Percentiles rank a stretch among this genome's conserved stretches.
These are phyloP conservation scores for Hyperopisus bebe DNA, from an alignment of 2,113 vertebrate species.

Conservation along the genomic window DNA sequence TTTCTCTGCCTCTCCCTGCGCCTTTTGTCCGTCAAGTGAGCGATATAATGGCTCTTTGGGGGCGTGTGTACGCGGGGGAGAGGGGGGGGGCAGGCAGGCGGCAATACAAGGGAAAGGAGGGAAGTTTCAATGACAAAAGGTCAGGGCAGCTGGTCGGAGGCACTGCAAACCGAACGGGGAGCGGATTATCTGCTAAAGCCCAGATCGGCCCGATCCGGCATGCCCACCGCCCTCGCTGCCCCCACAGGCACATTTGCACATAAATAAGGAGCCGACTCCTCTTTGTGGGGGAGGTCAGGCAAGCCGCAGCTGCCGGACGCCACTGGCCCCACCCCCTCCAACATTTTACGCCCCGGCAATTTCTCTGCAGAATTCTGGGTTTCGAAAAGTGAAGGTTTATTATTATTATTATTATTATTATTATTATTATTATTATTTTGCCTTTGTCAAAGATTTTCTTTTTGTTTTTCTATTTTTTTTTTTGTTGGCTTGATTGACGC, in stretches of 20 bases:
- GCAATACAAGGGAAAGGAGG: conserved; percentile 41
- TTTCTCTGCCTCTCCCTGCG: conserved; percentile 46
- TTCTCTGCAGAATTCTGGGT: conserved; percentile 12
- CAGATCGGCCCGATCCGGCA: conserved; percentile 62
- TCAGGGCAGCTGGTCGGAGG: conserved; percentile 75
- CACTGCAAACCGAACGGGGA: conserved; percentile 66
- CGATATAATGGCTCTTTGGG: conserved; percentile 66
- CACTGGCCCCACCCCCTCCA: conserved; percentile 39
- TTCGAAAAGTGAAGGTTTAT: conserved; percentile 11
- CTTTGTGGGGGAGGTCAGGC: conserved; percentile 70
- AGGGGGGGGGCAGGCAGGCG: conserved; percentile 38
- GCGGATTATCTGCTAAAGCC: conserved; percentile 86
- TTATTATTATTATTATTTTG: neutral
- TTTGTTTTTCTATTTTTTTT: neutral
- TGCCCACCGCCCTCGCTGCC: conserved; percentile 70
- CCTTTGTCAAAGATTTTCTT: neutral
- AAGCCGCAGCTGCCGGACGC: conserved; percentile 30
- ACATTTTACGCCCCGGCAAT: conserved; percentile 36
- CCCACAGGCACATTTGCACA: conserved; percentile 75
- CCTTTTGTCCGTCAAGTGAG: conserved; percentile 68
- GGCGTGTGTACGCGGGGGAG: conserved; percentile 40
- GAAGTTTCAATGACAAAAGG: conserved; percentile 80
- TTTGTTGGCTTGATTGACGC: neutral
- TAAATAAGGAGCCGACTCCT: conserved; percentile 76
- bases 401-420: neutral